Percentiles rank a stretch among this genome's conserved stretches.
Conservation (phyloP, 2,888 invertebrate species). For the Apamea monoglypha region DNA sequence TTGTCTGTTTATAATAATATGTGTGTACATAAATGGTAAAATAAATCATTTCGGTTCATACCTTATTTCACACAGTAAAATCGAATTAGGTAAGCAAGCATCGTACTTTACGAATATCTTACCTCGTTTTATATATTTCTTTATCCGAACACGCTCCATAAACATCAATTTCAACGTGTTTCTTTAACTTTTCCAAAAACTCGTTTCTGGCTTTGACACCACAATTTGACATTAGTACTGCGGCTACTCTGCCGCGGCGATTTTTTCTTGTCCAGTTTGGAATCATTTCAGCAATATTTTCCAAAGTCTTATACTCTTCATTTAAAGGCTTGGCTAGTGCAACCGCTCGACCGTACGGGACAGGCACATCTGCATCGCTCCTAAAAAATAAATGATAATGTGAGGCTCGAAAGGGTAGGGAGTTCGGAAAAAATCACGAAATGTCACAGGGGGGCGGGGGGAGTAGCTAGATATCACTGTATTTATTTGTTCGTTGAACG, state of each 20-base stretch:
- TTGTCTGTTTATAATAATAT: background rate
- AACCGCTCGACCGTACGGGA: constrained; percentile 92
- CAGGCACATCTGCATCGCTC: constrained; percentile 91
- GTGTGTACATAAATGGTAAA: too few species aligned
- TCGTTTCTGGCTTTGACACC: constrained; percentile 85
- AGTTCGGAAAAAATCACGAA: background rate
- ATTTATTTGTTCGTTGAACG: background rate
- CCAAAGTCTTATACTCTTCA: constrained; percentile 10
- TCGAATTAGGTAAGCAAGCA: background rate
- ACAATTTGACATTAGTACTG: constrained; percentile 91
- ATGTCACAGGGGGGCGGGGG: background rate
- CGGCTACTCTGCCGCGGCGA: constrained; percentile 82
- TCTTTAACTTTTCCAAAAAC: constrained; percentile 89
- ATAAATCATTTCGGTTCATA: background rate
- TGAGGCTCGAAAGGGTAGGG: background rate
- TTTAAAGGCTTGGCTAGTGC: constrained; percentile 66
- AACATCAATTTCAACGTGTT: constrained; percentile 90
- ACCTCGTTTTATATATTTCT: constrained; percentile 60
- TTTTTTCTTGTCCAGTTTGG: constrained; percentile 85
- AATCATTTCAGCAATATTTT: constrained; percentile 69
- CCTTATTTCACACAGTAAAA: background rate
- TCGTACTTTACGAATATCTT: background rate
- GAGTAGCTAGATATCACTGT: background rate
- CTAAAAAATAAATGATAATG: constrained; percentile 80
- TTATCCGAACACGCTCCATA: constrained; percentile 89